Evolutionary conservation across 92 coral and sea anemone species (phyloP), one percentile per base, ranked within the genome.

Genomic region (Scolanthus callimorphus): DNA sequence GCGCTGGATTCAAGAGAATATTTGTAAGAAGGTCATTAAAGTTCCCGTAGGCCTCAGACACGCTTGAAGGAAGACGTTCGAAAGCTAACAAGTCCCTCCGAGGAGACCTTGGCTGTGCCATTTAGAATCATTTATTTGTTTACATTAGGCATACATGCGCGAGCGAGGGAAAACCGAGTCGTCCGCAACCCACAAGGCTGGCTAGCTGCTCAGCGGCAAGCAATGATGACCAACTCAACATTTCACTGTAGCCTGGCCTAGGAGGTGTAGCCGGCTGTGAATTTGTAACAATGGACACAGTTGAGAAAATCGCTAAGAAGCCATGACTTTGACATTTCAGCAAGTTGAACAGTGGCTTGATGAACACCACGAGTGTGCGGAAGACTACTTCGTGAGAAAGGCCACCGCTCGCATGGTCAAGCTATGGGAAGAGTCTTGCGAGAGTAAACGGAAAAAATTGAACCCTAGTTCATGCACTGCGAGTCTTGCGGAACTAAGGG

Each of bases 291-390:
- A n/a, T 71, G 62, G 60, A 72, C 80, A 79, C 63, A 83, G 83
- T 59, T 65, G 61, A 51, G 52, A 21, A 21, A 34, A 34, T 34
- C 52, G 52, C n/a, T n/a, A n/a, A n/a, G n/a, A n/a, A 46, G 86
- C 78, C 75, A 94, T 84, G 92, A 89, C 92, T 67, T 84, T 89
- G 59, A 76, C 96, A 67, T 81, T 83, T 73, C 78, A 82, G 67
- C 90, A 94, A 81, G 97, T 94, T 57, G 94, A 94, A 70, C 67
- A 76, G 75, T 94, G 99, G 99, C 90, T 94, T 1, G 96, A 94
- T 50, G 96, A 76, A 26, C 88, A 94, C 60, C 85, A 73, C 2
- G 69, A 76, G 31, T 80, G 63, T 49, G 73, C 96, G 27, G 97
- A 84, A 62, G 97, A 94, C 47, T 94, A 94, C 63, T 89, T 94